Evolutionary conservation across 2,797 vertebrate species (phyloP), one percentile per base, ranked within the genome.

Genomic region (Discoglossus pictus): DNA sequence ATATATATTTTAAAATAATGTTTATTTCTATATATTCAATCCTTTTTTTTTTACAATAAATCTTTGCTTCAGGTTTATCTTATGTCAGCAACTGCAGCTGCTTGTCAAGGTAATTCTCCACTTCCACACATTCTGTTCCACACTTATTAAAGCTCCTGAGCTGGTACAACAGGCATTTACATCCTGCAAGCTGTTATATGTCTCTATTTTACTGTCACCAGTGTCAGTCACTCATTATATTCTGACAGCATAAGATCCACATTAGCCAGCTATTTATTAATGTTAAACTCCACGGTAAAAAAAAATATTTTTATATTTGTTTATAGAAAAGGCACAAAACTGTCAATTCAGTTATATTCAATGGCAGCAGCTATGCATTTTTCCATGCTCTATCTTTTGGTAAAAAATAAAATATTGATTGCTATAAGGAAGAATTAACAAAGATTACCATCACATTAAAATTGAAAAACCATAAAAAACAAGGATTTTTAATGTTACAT

Each of bases 151-250:
- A 63, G 51, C 51, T 64, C 38, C 60, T 58, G 51, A 63, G 60
- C 13, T 47, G 12, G 24, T 56, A 48, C 40, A 63, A 27, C 31
- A 51, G 20, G 16, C 24, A 55, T 63, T 44, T 56, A 70, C 52
- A 63, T 59, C 48, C 43, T 48, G 21, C 46, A 50, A 43, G 43
- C 21, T 64, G 43, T 39, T 51, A 44, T 43, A 50, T 46, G 10
- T 64, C 52, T 56, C 39, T 64, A 59, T 71, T 51, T 71, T 39
- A 51, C 61, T 64, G 68, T 64, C 68, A 56, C 36, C 18, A 9
- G 11, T 71, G 60, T 35, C 68, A 71, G 59, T 71, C 68, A 71
- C 38, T 64, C 46, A 51, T 58, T 58, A 69, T 39, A 36, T 52
- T 15, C n/a, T 63, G 52, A 70, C 60, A 51, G 68, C 21, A 50